Percentiles rank a stretch among this genome's conserved stretches.
Conservation (phyloP, 2,797 vertebrate species). For the Syngnathus acus region DNA sequence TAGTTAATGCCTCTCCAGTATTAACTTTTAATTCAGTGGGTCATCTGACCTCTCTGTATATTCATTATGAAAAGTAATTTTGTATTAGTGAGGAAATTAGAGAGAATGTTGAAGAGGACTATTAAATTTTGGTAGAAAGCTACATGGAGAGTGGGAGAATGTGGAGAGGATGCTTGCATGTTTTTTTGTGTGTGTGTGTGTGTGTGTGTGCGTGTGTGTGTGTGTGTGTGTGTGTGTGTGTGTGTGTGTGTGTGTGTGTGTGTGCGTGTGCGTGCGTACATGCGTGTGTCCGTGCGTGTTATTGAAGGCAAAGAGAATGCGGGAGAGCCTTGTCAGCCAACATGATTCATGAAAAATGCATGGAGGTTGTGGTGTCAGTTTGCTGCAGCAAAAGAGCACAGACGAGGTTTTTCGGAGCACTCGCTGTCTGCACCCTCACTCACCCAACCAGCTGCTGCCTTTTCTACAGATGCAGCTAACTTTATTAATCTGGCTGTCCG, state of each 20-base stretch:
- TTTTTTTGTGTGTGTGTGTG: neutral
- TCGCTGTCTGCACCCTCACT: conserved; percentile 41
- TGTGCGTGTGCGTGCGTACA: no score
- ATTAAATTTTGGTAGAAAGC: conserved; percentile 54
- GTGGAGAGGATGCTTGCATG: conserved; percentile 15
- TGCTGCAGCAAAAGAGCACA: conserved; percentile 46
- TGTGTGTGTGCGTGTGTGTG: no score
- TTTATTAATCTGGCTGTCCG: conserved; percentile 38
- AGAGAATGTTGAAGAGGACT: conserved; percentile 50
- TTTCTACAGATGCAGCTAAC: conserved; percentile 34
- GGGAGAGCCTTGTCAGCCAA: conserved; percentile 42
- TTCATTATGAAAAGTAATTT: conserved; percentile 58
- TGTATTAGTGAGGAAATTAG: conserved; percentile 58
- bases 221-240: no score
- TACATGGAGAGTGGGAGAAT: conserved; percentile 47
- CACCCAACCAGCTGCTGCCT: conserved; percentile 24
- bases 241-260: no score
- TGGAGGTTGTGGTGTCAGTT: conserved; percentile 58
- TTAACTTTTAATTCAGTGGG: conserved; percentile 44
- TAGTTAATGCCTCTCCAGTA: conserved; percentile 27
- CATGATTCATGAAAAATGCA: conserved; percentile 64
- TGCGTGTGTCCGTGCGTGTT: conserved; percentile 7
- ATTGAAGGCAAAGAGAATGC: conserved; percentile 22
- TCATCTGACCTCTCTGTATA: conserved; percentile 38
- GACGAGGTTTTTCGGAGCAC: conserved; percentile 36